Percentiles rank a stretch among this genome's conserved stretches.
These are phyloP conservation scores for Pachyrhynchus sulphureomaculatus DNA, from an alignment of 1,140 invertebrate genomes.

Conservation along the genomic window DNA sequence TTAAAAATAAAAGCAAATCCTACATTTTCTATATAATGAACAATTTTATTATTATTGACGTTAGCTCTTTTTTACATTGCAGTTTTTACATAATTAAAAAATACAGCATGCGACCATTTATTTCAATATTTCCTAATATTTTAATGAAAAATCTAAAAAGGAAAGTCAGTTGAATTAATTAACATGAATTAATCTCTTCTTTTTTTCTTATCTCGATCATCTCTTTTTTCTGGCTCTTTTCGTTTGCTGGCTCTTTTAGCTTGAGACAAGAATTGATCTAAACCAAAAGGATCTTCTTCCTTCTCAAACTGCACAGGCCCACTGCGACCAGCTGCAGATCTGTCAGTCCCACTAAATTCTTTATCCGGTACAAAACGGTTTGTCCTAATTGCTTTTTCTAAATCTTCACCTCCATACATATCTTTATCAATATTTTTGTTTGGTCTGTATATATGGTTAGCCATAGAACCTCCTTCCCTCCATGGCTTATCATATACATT, in stretches of 20 bases:
- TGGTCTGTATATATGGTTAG: constrained; percentile 90
- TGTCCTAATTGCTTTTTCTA: constrained; percentile 84
- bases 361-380: constrained; percentile 96
- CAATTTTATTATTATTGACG: too few species aligned
- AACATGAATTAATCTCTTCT: constrained; percentile 46
- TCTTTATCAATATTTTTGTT: constrained; percentile 87
- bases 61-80: too few species aligned
- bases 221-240: constrained; percentile 48
- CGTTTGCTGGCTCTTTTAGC: constrained; percentile 82
- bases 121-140: too few species aligned
- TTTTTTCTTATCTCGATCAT: constrained; percentile 45
- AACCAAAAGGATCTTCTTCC: constrained; percentile 95
- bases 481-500: constrained; percentile 97
- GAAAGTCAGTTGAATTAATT: too few species aligned
- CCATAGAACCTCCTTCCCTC: constrained; percentile 80
- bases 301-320: constrained; percentile 97
- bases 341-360: constrained; percentile 89
- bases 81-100: too few species aligned
- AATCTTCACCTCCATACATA: constrained; percentile 78
- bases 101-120: too few species aligned
- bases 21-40: too few species aligned
- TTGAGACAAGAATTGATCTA: constrained; percentile 96
- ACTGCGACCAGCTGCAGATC: constrained; percentile 65
- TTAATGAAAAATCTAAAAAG: too few species aligned
- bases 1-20: too few species aligned